These are phyloP conservation scores for Gobius niger DNA, from an alignment of 2,113 vertebrate genomes.

Conservation along the genomic window DNA sequence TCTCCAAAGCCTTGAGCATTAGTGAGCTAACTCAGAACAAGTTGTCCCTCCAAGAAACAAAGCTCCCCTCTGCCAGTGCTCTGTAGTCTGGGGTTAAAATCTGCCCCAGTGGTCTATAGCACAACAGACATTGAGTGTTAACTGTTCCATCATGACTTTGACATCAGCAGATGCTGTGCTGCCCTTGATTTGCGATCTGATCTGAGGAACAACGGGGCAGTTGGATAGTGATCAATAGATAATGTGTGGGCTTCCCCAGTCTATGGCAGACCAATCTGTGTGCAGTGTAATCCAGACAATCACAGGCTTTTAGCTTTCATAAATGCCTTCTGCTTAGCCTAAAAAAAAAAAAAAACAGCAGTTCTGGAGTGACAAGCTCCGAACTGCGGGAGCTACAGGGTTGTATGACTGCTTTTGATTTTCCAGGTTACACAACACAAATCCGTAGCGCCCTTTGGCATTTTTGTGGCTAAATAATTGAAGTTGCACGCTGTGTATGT, in stretches of 20 bases:
- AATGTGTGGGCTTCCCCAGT: conserved; percentile 51
- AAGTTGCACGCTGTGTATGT: not conserved
- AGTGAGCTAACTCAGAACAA: conserved; percentile 21
- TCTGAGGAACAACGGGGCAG: conserved; percentile 30
- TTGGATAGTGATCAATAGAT: conserved; percentile 29
- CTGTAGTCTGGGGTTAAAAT: conserved; percentile 53
- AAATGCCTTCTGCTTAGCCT: conserved; percentile 31
- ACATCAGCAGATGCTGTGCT: conserved; percentile 41
- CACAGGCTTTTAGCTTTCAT: conserved; percentile 25
- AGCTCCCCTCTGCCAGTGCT: conserved; percentile 46
- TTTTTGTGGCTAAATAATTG: not conserved
- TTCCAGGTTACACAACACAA: not conserved
- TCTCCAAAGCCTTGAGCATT: conserved; percentile 17
- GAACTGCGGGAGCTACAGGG: not conserved
- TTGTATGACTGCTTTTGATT: not conserved
- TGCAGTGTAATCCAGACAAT: conserved; percentile 40
- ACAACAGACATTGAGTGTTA: conserved; percentile 57
- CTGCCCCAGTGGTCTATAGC: conserved; percentile 36
- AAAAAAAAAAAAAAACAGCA: no score
- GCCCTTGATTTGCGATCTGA: conserved; percentile 55
- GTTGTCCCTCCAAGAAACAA: conserved; percentile 24
- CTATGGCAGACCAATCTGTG: conserved; percentile 24
- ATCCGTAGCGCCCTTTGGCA: not conserved
- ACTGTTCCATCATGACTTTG: conserved; percentile 51
- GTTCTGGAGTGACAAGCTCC: conserved; percentile 15